Percentiles rank a stretch among this genome's conserved stretches.
phyloP scores from a whole-genome alignment of 2,797 vertebrate genomes.

The Corythornis leucogaster region DNA sequence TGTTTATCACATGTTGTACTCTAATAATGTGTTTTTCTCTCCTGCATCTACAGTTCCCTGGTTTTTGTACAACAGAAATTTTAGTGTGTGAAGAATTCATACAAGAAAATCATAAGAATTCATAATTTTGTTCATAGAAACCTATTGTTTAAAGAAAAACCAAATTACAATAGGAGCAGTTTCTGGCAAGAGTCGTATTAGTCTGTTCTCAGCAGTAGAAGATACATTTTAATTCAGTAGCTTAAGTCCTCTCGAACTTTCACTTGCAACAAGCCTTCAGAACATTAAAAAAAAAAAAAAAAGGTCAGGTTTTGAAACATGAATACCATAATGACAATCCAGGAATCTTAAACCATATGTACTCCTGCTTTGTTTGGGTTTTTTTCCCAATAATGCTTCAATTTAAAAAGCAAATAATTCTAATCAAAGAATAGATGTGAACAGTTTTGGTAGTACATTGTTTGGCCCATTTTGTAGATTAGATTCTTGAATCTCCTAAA shows the following conservation, averaged over 20 bases:
- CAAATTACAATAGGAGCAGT: neutral
- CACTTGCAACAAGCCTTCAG: neutral
- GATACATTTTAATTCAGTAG: neutral
- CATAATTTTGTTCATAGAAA: neutral
- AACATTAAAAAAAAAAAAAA: neutral
- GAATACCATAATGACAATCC: neutral
- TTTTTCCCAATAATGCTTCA: neutral
- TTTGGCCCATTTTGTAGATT: neutral
- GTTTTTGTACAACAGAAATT: neutral
- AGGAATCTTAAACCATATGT: neutral
- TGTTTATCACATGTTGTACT: neutral
- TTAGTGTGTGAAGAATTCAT: neutral
- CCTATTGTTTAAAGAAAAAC: neutral
- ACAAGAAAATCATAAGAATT: neutral
- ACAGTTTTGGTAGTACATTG: neutral
- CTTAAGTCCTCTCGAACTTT: neutral
- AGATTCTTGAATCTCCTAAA: neutral
- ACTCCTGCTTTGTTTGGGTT: neutral
- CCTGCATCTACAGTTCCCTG: neutral
- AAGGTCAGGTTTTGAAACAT: neutral
- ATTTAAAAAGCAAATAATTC: neutral
- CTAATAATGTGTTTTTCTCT: neutral
- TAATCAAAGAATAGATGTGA: neutral
- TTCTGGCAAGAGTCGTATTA: neutral
- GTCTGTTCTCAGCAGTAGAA: neutral